Evolutionary conservation across 2,797 vertebrate genomes (phyloP).

Genomic region (Monodelphis domestica): DNA sequence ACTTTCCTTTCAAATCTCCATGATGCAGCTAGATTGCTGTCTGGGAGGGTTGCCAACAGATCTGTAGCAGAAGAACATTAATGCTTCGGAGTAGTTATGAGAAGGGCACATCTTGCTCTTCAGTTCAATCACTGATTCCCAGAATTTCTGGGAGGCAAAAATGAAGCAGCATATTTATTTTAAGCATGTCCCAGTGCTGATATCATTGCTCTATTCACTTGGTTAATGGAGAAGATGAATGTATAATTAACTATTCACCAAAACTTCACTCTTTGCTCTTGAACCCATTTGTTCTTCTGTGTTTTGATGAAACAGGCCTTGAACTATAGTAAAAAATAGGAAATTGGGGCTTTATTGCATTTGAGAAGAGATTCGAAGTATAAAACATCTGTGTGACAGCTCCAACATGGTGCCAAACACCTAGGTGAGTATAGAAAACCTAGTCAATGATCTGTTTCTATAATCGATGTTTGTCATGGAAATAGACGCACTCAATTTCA

Average conservation of each 20-base stretch:
- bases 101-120: background rate
- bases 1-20: background rate
- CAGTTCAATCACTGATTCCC: background rate
- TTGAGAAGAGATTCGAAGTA: background rate
- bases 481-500: background rate
- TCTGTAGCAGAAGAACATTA: background rate
- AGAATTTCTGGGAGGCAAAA: background rate
- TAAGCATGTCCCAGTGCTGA: background rate
- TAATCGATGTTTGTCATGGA: background rate
- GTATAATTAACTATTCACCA: background rate
- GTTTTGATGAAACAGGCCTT: background rate
- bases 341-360: background rate
- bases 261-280: background rate
- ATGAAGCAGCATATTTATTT: background rate
- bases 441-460: background rate
- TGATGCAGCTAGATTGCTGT: background rate
- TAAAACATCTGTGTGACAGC: background rate
- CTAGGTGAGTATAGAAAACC: background rate
- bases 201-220: background rate
- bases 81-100: background rate
- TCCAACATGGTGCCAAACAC: background rate
- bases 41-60: background rate
- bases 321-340: background rate
- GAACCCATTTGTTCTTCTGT: background rate
- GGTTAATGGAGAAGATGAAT: constrained; percentile 2